These are phyloP conservation scores for Enteromius unitaeniatus DNA, from an alignment of 2,797 vertebrate species.

Conservation along the genomic window DNA sequence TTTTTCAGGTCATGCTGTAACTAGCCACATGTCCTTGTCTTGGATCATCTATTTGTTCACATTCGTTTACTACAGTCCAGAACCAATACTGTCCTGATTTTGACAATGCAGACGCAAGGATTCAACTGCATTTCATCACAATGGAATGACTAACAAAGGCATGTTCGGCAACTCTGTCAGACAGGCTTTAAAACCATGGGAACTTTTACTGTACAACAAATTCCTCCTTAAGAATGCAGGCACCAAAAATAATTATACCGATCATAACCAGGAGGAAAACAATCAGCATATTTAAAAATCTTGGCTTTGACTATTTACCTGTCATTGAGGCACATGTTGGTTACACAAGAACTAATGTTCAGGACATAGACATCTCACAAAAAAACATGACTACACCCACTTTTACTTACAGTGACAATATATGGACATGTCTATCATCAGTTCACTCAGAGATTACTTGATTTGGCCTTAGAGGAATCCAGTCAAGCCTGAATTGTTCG, in stretches of 20 bases:
- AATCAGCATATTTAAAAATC: conserved; percentile 26
- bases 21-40: not conserved
- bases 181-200: conserved; percentile 1
- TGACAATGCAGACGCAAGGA: not conserved
- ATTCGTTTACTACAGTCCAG: conserved; percentile 25
- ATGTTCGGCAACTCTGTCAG: conserved; percentile 19
- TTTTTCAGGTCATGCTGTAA: not conserved
- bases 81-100: not conserved
- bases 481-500: conserved; percentile 41
- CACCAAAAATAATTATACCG: conserved; percentile 27
- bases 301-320: not conserved
- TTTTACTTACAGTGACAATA: conserved; percentile 36
- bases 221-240: conserved; percentile 8
- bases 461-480: conserved; percentile 36
- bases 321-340: not conserved
- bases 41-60: not conserved
- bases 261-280: conserved; percentile 10
- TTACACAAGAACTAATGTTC: not conserved
- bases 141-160: conserved; percentile 20
- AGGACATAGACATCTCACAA: not conserved
- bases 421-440: conserved; percentile 22
- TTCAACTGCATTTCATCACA: conserved; percentile 6
- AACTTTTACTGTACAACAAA: conserved; percentile 7
- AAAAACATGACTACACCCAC: conserved; percentile 29
- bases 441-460: conserved; percentile 20